These are phyloP conservation scores for Lasioglossum vierecki DNA, from an alignment of 2,888 invertebrate species.

Conservation along the genomic window DNA sequence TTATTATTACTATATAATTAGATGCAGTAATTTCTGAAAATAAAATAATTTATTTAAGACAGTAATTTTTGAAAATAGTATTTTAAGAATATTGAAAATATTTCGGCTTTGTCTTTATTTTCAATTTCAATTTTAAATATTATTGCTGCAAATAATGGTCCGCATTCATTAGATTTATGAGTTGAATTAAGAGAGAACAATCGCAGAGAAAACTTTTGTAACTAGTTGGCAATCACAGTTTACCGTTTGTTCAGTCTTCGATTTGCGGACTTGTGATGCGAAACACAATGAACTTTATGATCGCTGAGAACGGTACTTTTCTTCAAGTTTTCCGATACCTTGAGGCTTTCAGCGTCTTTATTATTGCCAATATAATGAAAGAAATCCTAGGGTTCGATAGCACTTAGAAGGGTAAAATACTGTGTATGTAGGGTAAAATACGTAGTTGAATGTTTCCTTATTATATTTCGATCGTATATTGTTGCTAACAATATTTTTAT, in stretches of 20 bases:
- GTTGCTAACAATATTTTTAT: no score
- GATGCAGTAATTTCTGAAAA: no score
- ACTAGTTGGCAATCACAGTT: conserved; percentile 24
- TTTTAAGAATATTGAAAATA: no score
- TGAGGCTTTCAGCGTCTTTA: background rate
- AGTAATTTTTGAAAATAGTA: no score
- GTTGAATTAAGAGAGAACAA: conserved; percentile 10
- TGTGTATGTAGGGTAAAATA: background rate
- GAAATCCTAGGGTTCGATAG: background rate
- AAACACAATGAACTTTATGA: conserved; percentile 41
- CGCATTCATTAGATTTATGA: no score
- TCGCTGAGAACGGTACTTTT: background rate
- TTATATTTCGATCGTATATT: no score
- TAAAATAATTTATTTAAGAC: no score
- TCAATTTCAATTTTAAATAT: no score
- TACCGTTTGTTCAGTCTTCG: conserved; percentile 26
- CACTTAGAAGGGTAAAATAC: background rate
- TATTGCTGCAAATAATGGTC: no score
- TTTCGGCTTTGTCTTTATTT: no score
- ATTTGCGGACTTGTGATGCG: background rate
- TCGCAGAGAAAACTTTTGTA: conserved; percentile 20
- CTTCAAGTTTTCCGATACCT: conserved; percentile 1
- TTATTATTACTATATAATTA: no score
- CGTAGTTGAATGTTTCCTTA: no score
- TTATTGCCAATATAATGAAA: background rate